Evolutionary conservation across 2,113 vertebrate species (phyloP).

Genomic region (Labrus mixtus): DNA sequence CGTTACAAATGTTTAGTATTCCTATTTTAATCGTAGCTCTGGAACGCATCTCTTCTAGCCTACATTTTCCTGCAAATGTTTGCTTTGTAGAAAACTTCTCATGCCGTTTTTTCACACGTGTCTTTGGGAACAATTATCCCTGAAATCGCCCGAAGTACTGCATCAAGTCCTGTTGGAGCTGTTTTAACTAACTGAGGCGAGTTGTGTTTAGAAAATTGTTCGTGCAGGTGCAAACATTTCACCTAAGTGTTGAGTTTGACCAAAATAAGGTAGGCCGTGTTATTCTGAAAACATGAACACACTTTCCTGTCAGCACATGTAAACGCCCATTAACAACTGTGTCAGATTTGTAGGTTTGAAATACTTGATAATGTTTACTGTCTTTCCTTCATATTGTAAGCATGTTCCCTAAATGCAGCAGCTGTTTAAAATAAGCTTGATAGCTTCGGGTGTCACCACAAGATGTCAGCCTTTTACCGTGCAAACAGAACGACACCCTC

Average conservation of each 20-base stretch:
- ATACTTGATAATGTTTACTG: neutral
- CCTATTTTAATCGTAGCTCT: neutral
- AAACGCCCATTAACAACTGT: neutral
- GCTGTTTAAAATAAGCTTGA: neutral
- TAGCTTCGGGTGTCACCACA: neutral
- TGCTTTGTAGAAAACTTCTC: neutral
- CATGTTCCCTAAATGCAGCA: neutral
- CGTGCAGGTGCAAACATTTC: neutral
- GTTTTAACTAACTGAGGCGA: neutral
- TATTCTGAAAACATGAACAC: neutral
- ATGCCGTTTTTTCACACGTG: neutral
- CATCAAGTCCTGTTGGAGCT: neutral
- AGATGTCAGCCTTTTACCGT: neutral
- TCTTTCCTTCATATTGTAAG: neutral
- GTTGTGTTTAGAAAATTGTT: neutral
- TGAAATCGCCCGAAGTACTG: too few relatives aligned
- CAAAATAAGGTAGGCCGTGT: neutral
- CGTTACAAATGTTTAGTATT: neutral
- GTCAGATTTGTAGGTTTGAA: neutral
- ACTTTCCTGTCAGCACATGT: neutral
- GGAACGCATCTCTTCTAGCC: constrained; percentile 32
- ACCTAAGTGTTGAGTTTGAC: neutral
- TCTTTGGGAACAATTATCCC: too few relatives aligned
- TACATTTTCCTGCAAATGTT: neutral
- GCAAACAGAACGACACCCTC: neutral